These are phyloP conservation scores for Hesperophylax magnus DNA, from an alignment of 1,140 invertebrate species.

Conservation along the genomic window DNA sequence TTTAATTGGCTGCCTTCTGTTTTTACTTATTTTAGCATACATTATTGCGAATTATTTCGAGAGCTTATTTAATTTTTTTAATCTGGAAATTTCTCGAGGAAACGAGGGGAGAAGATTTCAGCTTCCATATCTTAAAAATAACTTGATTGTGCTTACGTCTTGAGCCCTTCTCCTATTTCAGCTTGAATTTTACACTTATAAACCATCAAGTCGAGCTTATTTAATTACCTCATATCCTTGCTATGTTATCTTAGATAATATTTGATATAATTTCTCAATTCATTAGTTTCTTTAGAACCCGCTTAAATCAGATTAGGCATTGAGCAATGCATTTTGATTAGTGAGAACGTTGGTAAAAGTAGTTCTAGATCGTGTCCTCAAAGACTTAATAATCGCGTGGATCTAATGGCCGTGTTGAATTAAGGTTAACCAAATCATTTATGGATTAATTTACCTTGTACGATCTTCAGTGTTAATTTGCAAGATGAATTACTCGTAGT, in stretches of 20 bases:
- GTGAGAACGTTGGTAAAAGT: not conserved
- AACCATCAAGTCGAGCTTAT: too few relatives aligned
- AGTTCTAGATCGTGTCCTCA: conserved; percentile 3
- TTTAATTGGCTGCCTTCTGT: not conserved
- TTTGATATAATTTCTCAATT: too few relatives aligned
- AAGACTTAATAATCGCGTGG: not conserved
- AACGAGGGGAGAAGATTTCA: too few relatives aligned
- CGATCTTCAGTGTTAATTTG: conserved; percentile 3
- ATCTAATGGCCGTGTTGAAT: conserved; percentile 1
- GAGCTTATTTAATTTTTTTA: too few relatives aligned
- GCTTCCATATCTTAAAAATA: too few relatives aligned
- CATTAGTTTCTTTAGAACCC: too few relatives aligned
- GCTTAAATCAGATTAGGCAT: not conserved
- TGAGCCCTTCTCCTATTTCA: too few relatives aligned
- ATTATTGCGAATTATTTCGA: not conserved
- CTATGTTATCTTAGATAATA: too few relatives aligned
- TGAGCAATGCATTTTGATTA: conserved; percentile 3
- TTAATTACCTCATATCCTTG: not conserved
- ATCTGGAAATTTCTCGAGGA: too few relatives aligned
- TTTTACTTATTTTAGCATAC: not conserved
- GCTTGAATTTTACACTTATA: too few relatives aligned
- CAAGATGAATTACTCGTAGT: conserved; percentile 23
- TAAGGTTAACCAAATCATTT: conserved; percentile 30
- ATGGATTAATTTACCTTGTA: conserved; percentile 25
- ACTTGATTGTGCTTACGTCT: too few relatives aligned